Evolutionary conservation across 2,113 vertebrate species (phyloP).

Genomic region (Nannobrachium achirus): DNA sequence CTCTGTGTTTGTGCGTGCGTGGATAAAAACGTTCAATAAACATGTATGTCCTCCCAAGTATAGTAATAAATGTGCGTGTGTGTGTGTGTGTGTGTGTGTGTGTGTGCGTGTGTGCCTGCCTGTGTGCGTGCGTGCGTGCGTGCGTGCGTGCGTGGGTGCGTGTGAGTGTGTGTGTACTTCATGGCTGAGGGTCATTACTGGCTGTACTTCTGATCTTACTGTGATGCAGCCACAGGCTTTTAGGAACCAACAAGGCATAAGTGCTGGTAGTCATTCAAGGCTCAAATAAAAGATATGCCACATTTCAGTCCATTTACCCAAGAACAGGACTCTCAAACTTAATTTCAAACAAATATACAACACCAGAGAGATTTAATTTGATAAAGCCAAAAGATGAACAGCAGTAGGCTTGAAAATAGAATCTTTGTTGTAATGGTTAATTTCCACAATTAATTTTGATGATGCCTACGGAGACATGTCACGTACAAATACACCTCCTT

Average conservation of each 20-base stretch:
- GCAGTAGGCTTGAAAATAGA: constrained; percentile 8
- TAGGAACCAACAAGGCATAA: constrained; percentile 34
- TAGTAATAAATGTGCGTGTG: no score
- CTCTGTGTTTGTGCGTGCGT: no score
- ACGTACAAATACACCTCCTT: neutral
- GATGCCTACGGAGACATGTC: constrained; percentile 5
- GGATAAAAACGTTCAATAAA: no score
- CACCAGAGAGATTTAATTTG: constrained; percentile 27
- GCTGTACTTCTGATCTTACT: neutral
- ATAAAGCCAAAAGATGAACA: constrained; percentile 13
- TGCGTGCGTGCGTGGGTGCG: no score
- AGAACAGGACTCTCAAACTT: constrained; percentile 23
- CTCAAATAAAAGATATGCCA: constrained; percentile 30
- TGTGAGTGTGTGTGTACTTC: neutral
- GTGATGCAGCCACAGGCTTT: constrained; percentile 35
- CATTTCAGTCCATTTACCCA: constrained; percentile 45
- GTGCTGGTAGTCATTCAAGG: constrained; percentile 26
- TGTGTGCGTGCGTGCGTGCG: no score
- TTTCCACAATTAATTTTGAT: constrained; percentile 1
- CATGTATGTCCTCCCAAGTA: no score
- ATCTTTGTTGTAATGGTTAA: constrained; percentile 12
- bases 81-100: no score
- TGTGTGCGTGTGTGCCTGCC: no score
- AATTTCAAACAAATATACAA: no score
- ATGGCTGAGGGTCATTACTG: neutral